Conservation (phyloP, 2,113 vertebrate species). For the Pionites leucogaster region DNA sequence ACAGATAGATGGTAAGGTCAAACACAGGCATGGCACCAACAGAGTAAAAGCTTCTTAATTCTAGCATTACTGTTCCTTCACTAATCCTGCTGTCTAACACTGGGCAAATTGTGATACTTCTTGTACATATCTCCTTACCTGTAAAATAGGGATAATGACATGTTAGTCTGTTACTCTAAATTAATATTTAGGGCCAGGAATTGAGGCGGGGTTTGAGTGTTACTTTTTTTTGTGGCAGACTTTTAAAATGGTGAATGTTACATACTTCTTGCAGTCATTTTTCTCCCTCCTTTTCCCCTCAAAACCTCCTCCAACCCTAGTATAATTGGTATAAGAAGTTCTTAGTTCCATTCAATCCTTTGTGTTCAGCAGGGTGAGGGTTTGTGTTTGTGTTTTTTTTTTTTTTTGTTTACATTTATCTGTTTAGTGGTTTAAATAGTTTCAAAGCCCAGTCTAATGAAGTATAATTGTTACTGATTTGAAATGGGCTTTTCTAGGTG, state of each 20-base stretch:
- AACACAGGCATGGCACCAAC: background rate
- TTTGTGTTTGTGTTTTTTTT: background rate
- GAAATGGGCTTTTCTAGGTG: background rate
- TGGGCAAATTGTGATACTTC: background rate
- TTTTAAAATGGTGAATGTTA: background rate
- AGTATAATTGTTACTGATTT: background rate
- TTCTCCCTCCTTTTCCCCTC: background rate
- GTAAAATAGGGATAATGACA: background rate
- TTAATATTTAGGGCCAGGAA: background rate
- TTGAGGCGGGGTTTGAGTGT: background rate
- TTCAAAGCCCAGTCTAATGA: background rate
- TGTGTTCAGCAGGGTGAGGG: background rate
- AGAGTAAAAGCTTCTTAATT: background rate
- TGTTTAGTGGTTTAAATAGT: background rate
- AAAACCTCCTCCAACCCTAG: background rate
- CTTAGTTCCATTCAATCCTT: background rate
- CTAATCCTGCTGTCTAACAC: background rate
- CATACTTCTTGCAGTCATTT: background rate
- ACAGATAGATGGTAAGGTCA: background rate
- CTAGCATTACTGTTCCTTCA: background rate
- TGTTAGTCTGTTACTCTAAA: background rate
- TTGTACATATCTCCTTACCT: background rate
- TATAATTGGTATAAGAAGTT: background rate
- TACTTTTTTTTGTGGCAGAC: rapidly evolving
- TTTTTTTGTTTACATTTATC: background rate